Percentiles rank a stretch among this genome's conserved stretches.
Conservation (phyloP, 2,113 vertebrate species). For the Ranitomeya imitator region DNA sequence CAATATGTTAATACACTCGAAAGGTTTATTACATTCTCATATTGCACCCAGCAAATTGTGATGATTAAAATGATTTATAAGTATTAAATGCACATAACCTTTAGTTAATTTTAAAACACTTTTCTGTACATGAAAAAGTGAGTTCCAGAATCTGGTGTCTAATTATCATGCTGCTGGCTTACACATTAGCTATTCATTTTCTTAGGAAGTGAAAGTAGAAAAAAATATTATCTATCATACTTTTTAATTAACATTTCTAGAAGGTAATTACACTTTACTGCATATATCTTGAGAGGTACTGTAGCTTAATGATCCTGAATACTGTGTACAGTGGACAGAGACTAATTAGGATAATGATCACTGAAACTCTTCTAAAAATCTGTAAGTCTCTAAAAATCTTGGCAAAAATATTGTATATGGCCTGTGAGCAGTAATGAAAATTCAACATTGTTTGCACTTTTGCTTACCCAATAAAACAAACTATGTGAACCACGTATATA, state of each 20-base stretch:
- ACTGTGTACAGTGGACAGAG: constrained; percentile 53
- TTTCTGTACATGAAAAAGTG: constrained; percentile 58
- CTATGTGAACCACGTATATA: not conserved
- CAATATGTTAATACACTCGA: not conserved
- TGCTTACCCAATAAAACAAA: constrained; percentile 2
- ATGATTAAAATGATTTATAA: constrained; percentile 55
- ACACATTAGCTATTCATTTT: constrained; percentile 57
- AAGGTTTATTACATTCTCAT: constrained; percentile 16
- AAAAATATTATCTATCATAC: constrained; percentile 57
- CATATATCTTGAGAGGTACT: constrained; percentile 57
- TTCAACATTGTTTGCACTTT: constrained; percentile 5
- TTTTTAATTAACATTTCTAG: constrained; percentile 59
- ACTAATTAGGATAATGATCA: constrained; percentile 58
- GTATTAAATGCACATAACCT: constrained; percentile 51
- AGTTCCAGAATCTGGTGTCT: constrained; percentile 54
- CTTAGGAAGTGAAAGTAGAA: constrained; percentile 48
- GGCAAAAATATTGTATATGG: constrained; percentile 6
- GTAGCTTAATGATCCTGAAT: constrained; percentile 56
- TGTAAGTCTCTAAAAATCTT: constrained; percentile 33
- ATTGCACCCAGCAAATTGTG: constrained; percentile 9
- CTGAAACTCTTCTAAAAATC: constrained; percentile 44
- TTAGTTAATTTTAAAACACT: constrained; percentile 58
- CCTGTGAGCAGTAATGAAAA: not conserved
- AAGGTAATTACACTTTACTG: constrained; percentile 57
- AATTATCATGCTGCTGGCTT: constrained; percentile 53